Base-by-base conservation (phyloP, 2,113 vertebrate species). In the Xenus cinereus region DNA sequence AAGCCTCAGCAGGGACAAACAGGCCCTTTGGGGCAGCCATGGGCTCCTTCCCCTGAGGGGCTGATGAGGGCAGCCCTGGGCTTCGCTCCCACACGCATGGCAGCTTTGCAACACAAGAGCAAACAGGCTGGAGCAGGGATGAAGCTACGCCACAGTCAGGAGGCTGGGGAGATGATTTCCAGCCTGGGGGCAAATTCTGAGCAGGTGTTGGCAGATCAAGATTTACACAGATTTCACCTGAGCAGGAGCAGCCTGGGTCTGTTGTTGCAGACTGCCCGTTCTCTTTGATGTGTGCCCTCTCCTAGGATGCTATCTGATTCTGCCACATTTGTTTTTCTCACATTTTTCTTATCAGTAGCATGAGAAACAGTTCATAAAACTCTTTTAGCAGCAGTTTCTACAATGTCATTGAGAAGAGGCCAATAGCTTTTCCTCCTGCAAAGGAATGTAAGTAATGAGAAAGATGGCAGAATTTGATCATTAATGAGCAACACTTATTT, bases 1-100 rank as follows among this genome's bases (percentile, higher is more conserved):
- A 68, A 78, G 17, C 33, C 35, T 60, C 24, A 2, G 7, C 3
- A 1, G 33, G 33, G n/a, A 84, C 11, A 48, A 66, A 64, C 1
- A 0, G 10, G 22, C 5, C n/a, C 18, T 33, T 28, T 23, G 0
- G 5, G 35, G 35, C 46, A 77, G 16, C 27, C 14, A 6, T 9
- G 35, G 18, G 23, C 2, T 11, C 9, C 27, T 57, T 33, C 10
- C 23, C 26, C n/a, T 1, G 1, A 12, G 18, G 37, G 75, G 16
- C 7, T 39, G 12, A 32, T 0, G 5, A 19, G 10, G 41, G 39
- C 59, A 89, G 19, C 30, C 24, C 72, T 22, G 18, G 46, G 26
- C 14, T 75, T 74, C 1, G 1, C 24, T 26, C 30, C 66, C 14
- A 14, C 68, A 7, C 0, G 5, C 14, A 0, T 32, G 9, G 21